Evolutionary conservation across 2,113 vertebrate species (phyloP).

Genomic region (Coracopsis vasa): DNA sequence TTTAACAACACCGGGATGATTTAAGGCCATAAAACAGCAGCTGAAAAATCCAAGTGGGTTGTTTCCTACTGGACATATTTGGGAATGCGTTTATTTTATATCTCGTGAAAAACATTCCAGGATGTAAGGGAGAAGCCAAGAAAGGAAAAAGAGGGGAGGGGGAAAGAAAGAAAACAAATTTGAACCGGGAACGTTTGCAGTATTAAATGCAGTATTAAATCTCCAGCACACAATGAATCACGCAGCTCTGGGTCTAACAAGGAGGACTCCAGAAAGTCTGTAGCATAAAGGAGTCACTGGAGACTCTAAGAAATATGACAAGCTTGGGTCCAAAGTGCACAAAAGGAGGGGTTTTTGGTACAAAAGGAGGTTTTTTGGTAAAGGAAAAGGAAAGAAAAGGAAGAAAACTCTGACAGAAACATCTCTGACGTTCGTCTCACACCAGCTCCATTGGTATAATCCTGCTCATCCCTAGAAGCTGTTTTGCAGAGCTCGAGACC

Average conservation of each 20-base stretch:
- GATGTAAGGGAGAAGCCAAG: conserved; percentile 1
- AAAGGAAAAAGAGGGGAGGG: not conserved
- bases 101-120: not conserved
- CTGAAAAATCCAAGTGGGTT: not conserved
- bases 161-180: conserved; percentile 59
- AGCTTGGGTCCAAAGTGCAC: not conserved
- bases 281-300: conserved; percentile 30
- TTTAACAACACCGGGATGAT: not conserved
- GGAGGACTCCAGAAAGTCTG: conserved; percentile 68
- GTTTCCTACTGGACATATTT: conserved; percentile 49
- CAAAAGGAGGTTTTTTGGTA: not conserved
- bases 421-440: not conserved
- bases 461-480: not conserved
- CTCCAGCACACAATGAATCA: conserved; percentile 58
- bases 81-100: conserved; percentile 43
- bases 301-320: conserved; percentile 34
- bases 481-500: not conserved
- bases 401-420: not conserved
- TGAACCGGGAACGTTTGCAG: conserved; percentile 40
- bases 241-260: conserved; percentile 11
- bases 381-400: not conserved
- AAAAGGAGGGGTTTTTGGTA: not conserved
- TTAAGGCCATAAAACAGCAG: not conserved
- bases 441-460: not conserved
- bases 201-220: conserved; percentile 43